Conservation (phyloP, 1,140 invertebrate species). For the Halictus rubicundus region DNA sequence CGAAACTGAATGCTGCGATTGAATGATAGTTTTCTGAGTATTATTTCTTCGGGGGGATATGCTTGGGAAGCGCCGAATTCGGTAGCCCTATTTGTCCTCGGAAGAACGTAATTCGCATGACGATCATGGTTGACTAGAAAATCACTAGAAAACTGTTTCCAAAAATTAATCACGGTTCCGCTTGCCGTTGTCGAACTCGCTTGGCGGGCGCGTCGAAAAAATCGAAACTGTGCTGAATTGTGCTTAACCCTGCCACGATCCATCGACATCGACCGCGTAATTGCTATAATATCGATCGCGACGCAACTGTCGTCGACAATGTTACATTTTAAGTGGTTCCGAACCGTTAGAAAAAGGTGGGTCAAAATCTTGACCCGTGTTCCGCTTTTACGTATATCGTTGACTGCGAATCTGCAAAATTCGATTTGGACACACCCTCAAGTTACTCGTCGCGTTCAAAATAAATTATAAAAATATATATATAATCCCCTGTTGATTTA, state of each 20-base stretch:
- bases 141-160: constrained; percentile 16
- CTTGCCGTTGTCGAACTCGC: background rate
- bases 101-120: background rate
- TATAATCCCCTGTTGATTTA: no score
- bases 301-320: no score
- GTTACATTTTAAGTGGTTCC: no score
- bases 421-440: no score
- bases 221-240: background rate
- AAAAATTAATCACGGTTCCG: background rate
- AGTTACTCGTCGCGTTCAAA: no score
- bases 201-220: background rate
- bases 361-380: no score
- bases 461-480: no score
- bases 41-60: background rate
- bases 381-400: no score
- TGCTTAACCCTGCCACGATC: background rate
- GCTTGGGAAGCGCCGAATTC: background rate
- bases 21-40: background rate
- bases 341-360: no score
- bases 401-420: no score
- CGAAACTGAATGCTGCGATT: constrained; percentile 1
- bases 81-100: background rate
- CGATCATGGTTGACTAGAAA: background rate
- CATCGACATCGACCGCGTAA: background rate
- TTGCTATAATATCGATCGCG: no score